Base-by-base conservation (phyloP, 1,140 invertebrate genomes). In the Choristoneura fumiferana region DNA sequence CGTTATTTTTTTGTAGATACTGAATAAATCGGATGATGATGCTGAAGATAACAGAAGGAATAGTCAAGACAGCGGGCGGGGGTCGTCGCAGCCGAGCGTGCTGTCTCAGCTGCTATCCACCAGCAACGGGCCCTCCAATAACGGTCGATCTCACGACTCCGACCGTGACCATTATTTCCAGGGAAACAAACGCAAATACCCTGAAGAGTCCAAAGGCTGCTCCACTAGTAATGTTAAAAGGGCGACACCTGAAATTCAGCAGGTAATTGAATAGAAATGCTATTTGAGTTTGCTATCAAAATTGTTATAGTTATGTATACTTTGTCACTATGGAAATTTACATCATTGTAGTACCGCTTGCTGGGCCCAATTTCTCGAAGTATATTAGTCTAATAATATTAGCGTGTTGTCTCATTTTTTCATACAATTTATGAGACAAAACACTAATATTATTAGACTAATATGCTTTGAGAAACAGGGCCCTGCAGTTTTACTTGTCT, bases 11-110 rank as follows among this genome's bases (percentile, higher is more conserved):
- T 91, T 90, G 14, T 81, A 97, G 95, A 92, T 97, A 75, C 89
- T 98, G 18, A 97, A 96, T 76, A 95, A 94, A 83, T 94, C 92
- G 49, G 95, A 97, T 63, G 95, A 96, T 65, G 95, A 96, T 65
- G 92, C 93, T 63, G 87, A 93, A 35, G 93, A 94, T 71, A 86
- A 54, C 22, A 62, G 83, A 58, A 73, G 82, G 64, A 85, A 78
- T 60, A 68, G 71, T 8, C 64, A 58, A 8, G 82, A 85, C 5
- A 68, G 62, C 8, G 65, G 91, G 56, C 85, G 91, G 65, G 91
- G 91, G 52, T 74, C 92, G 22, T 93, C 93, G 60, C 92, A 92
- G 36, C 91, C 92, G 45, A 94, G 95, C 71, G 95, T 96, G 72
- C 89, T 97, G 45, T 90, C 97, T 37, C 94, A 95, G 22, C 95